Conservation (phyloP, 2,888 invertebrate species). For the Seira musarum region DNA sequence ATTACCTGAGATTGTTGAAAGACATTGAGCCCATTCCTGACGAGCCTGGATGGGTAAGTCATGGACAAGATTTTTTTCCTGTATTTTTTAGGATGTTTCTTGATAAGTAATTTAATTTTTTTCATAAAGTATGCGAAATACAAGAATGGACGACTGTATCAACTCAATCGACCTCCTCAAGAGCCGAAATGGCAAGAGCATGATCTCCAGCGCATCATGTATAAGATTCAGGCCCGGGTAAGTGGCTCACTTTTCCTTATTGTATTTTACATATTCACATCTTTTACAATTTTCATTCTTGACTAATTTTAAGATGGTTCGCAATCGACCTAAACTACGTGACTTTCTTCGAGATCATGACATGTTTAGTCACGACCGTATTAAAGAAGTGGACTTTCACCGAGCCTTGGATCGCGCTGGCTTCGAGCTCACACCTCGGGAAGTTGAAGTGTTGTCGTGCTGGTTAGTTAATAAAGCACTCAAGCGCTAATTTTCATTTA, state of each 20-base stretch:
- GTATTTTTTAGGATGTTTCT: background rate
- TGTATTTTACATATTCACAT: background rate
- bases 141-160: conserved; percentile 66
- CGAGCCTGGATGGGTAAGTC: conserved; percentile 70
- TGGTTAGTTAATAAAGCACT: conserved; percentile 75
- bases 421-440: conserved; percentile 79
- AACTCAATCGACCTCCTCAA: conserved; percentile 60
- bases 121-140: conserved; percentile 62
- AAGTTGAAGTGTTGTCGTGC: conserved; percentile 81
- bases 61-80: too few species aligned
- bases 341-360: conserved; percentile 67
- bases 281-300: background rate
- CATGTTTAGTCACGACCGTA: conserved; percentile 62
- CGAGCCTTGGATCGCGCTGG: conserved; percentile 80
- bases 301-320: conserved; percentile 61
- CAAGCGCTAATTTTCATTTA: background rate
- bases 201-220: conserved; percentile 68
- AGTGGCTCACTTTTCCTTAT: background rate
- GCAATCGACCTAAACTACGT: conserved; percentile 64
- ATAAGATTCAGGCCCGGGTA: conserved; percentile 68
- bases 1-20: conserved; percentile 80
- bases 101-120: conserved; percentile 16
- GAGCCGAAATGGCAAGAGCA: conserved; percentile 68
- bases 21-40: conserved; percentile 76
- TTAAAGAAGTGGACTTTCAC: conserved; percentile 77